Evolutionary conservation across 2,888 invertebrate genomes (phyloP), one percentile per base, ranked within the genome.

Genomic region (Sarcophaga rosellei): DNA sequence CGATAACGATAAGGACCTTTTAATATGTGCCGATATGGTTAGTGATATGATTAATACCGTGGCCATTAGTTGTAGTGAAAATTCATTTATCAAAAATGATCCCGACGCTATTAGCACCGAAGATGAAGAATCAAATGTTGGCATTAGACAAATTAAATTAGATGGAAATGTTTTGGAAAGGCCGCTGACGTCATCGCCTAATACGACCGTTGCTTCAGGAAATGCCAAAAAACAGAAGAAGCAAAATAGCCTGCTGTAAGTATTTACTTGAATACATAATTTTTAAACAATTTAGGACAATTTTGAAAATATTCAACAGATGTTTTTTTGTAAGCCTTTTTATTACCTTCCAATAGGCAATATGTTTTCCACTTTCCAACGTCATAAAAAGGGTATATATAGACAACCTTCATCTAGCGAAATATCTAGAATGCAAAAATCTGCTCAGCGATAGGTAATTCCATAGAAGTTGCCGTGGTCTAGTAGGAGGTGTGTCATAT

Each of bases 11-110:
- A 78, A 85, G 11, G 35, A 87, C 0, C 81, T 89, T n/a, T 87
- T 88, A 10, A 91, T 94, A 57, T 92, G 93, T 90, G 92, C 92
- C 10, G 92, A 93, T 63, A 89, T 95, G 44, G 88, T 96, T 66
- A 90, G 93, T 47, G 94, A 94, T 85, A 94, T 96, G 89, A 91
- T 96, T 77, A 94, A 94, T 88, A 94, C 95, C n/a, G 94, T 96
- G 53, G 95, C 95, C 90, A 94, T 95, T 61, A 94, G 94, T 89
- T 93, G 95, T 89, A 93, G 94, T 82, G 95, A 95, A 90, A 94
- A 95, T 89, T 92, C 93, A 3, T 92, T 95, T 85, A 89, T 90
- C 1, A 89, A 86, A 73, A 80, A 79, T 10, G 92, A 92, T 88
- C 90, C 91, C 0, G 90, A 90, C 82, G 65, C 75, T 23, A n/a